phyloP scores from a whole-genome alignment of 2,888 invertebrate genomes.

The Glaucopsyche alexis region DNA sequence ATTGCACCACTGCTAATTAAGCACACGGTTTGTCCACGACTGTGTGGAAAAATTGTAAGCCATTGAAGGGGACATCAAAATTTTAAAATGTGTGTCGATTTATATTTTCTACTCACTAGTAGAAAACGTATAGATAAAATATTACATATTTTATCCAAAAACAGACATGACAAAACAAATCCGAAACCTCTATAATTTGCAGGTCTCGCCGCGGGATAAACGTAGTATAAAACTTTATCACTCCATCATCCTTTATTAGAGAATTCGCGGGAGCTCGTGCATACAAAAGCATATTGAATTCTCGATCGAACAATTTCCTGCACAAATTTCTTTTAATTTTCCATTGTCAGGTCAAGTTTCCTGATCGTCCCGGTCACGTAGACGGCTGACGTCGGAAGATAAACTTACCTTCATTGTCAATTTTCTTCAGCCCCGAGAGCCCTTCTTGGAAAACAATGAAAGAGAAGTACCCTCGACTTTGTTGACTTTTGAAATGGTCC shows the following conservation, averaged over 20 bases:
- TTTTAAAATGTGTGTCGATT: no score
- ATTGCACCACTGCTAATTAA: no score
- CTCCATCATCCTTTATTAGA: slow-evolving; percentile 31
- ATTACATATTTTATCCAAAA: not conserved
- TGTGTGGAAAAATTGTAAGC: no score
- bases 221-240: slow-evolving; percentile 10
- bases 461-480: slow-evolving; percentile 67
- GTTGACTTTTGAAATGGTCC: slow-evolving; percentile 69
- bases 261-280: slow-evolving; percentile 36
- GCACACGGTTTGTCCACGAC: no score
- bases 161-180: not conserved
- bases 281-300: slow-evolving; percentile 55
- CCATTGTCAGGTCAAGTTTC: slow-evolving; percentile 55
- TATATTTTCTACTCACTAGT: no score
- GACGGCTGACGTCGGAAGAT: slow-evolving; percentile 73
- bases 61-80: no score
- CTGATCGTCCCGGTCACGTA: slow-evolving; percentile 74
- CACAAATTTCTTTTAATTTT: slow-evolving; percentile 69
- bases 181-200: not conserved
- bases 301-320: slow-evolving; percentile 61
- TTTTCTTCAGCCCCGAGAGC: slow-evolving; percentile 69
- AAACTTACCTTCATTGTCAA: slow-evolving; percentile 78
- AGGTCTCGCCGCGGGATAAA: not conserved
- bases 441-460: slow-evolving; percentile 69
- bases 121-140: no score